Conservation (phyloP, 2,888 invertebrate genomes). For the Eremobia ochroleuca region DNA sequence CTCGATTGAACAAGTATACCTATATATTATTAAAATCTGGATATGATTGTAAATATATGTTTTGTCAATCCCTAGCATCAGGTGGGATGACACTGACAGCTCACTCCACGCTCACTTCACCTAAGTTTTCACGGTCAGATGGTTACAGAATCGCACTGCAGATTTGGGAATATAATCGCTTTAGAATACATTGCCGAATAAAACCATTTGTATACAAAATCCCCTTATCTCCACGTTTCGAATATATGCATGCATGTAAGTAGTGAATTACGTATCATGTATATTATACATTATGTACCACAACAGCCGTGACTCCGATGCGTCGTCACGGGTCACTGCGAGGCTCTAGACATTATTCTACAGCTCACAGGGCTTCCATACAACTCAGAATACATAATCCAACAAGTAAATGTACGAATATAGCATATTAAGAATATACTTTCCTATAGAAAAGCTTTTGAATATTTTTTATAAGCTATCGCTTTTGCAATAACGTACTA, state of each 20-base stretch:
- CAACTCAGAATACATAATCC: conserved; percentile 15
- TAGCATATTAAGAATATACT: not conserved
- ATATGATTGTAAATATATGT: too few relatives aligned
- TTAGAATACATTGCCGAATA: conserved; percentile 47
- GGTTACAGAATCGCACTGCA: too few relatives aligned
- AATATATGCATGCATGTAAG: conserved; percentile 41
- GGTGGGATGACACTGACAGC: too few relatives aligned
- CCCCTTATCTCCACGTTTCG: conserved; percentile 44
- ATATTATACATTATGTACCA: conserved; percentile 60
- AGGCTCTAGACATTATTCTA: conserved; percentile 66
- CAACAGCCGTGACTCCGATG: conserved; percentile 78
- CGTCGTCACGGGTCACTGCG: conserved; percentile 81
- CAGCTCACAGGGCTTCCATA: conserved; percentile 55
- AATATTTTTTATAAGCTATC: not conserved
- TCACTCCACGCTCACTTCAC: too few relatives aligned
- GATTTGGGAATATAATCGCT: conserved; percentile 52
- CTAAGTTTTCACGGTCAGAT: too few relatives aligned
- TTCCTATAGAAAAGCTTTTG: not conserved
- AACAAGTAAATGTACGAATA: not conserved
- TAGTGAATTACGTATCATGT: conserved; percentile 54
- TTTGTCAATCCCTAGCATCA: too few relatives aligned
- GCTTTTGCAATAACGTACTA: conserved; percentile 2
- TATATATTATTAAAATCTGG: too few relatives aligned
- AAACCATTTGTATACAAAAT: conserved; percentile 48
- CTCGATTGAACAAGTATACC: too few relatives aligned